These are phyloP conservation scores for Petromus typicus DNA, from an alignment of 2,113 vertebrate species.

Conservation along the genomic window DNA sequence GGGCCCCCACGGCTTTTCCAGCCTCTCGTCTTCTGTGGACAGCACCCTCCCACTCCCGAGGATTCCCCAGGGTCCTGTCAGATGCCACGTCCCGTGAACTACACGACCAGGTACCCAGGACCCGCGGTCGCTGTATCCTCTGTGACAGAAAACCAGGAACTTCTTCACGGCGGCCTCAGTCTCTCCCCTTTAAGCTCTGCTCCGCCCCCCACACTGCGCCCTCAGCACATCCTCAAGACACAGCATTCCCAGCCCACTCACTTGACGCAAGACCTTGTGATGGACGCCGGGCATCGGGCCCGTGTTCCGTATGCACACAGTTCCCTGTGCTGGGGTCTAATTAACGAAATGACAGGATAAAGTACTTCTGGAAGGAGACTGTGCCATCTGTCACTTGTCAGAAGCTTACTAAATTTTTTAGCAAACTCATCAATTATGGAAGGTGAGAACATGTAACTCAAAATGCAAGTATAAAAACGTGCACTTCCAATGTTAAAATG, in stretches of 20 bases:
- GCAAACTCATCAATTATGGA: not conserved
- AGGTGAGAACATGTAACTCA: not conserved
- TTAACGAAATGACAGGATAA: not conserved
- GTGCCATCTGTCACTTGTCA: not conserved
- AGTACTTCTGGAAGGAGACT: not conserved
- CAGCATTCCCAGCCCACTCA: not conserved
- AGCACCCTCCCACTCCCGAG: not conserved
- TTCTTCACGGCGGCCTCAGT: not conserved
- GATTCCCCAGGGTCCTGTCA: not conserved
- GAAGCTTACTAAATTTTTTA: not conserved
- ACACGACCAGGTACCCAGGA: not conserved
- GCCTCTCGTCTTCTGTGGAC: not conserved
- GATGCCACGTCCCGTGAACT: not conserved
- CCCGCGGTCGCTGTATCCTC: not conserved
- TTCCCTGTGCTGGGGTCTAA: not conserved
- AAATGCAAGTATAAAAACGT: rapidly evolving
- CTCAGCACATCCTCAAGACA: not conserved
- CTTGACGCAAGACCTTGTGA: not conserved
- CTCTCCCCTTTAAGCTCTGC: not conserved
- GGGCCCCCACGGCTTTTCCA: not conserved
- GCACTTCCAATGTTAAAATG: too few relatives aligned
- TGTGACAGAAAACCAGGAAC: not conserved
- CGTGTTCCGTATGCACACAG: not conserved
- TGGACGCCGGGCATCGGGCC: not conserved
- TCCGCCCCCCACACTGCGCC: too few relatives aligned